These are phyloP conservation scores for Deladenus siricidicola DNA, from an alignment of 2,888 invertebrate species.

Conservation along the genomic window DNA sequence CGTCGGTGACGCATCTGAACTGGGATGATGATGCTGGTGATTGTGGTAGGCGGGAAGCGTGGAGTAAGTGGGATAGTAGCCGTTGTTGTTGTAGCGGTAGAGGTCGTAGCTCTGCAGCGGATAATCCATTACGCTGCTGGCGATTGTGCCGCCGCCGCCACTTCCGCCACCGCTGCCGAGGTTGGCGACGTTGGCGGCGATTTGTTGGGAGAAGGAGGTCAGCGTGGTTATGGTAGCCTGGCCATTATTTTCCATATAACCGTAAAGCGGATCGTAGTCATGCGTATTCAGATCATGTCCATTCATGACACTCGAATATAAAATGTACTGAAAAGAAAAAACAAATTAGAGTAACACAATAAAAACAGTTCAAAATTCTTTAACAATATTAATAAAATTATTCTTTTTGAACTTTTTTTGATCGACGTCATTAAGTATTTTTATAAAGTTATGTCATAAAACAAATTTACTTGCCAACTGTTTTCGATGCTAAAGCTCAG, in stretches of 20 bases:
- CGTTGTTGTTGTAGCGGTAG: too few relatives aligned
- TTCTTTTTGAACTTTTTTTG: not conserved
- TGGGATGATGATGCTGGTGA: too few relatives aligned
- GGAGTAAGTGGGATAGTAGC: too few relatives aligned
- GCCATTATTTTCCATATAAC: constrained; percentile 22
- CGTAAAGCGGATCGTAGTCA: constrained; percentile 25
- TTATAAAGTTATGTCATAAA: too few relatives aligned
- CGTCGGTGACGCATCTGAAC: too few relatives aligned
- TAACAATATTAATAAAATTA: not conserved
- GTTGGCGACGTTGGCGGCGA: constrained; percentile 8
- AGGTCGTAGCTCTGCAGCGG: constrained; percentile 26
- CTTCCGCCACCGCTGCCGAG: not conserved
- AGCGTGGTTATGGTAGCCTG: constrained; percentile 30
- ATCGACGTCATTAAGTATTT: too few relatives aligned
- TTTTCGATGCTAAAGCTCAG: too few relatives aligned
- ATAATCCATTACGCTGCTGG: not conserved
- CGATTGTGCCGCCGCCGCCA: not conserved
- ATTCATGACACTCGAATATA: not conserved
- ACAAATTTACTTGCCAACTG: too few relatives aligned
- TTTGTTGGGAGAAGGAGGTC: constrained; percentile 25
- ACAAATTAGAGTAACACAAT: not conserved
- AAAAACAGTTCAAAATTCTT: not conserved
- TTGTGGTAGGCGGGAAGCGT: too few relatives aligned
- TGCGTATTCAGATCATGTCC: not conserved
- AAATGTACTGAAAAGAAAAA: not conserved